Base-by-base conservation (phyloP, 2,113 vertebrate genomes). In the Malurus alboscapulatus region DNA sequence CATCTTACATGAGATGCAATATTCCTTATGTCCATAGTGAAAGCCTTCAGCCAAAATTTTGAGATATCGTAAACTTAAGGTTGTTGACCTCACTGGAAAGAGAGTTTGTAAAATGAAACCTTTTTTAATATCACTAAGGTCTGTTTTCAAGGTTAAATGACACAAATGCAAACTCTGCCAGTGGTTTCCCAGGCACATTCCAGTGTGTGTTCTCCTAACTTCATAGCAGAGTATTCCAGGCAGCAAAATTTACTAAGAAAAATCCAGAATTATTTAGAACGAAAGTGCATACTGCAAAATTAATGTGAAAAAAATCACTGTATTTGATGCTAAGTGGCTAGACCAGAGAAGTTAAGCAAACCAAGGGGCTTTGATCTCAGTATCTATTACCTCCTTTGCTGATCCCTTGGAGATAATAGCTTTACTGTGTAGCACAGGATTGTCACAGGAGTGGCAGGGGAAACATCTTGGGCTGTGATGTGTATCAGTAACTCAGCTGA, bases 1-100 rank as follows among this genome's bases (percentile, higher is more conserved):
- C 1, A 1, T 22, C 25, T 24, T 3, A 4, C 17, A 21, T 11
- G 21, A 54, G 6, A 14, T 17, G 7, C 6, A 88, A 12, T 4
- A n/a, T 55, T 59, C 12, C 6, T 42, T 32, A 42, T 10, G 17
- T 22, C 62, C 12, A 3, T 5, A 9, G 29, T 11, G 9, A 76
- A 67, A 63, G 26, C 15, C 42, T 65, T 55, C 1, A 1, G 8
- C 26, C 40, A 54, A 29, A 24, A 34, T 11, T 18, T 0, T 44
- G 47, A 74, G 18, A 21, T 65, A 36, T 1, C 50, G 10, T 32
- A 50, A 63, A 59, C 40, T 5, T 4, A 1, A 82, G 20, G 6
- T 45, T 72, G 17, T 34, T 72, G 53, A 27, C 26, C 9, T 21
- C 67, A 29, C 1, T 76, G 24, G 10, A 86, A 88, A 65, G 10